phyloP scores from a whole-genome alignment of 2,797 vertebrate species.

The Lepilemur septentrionalis region DNA sequence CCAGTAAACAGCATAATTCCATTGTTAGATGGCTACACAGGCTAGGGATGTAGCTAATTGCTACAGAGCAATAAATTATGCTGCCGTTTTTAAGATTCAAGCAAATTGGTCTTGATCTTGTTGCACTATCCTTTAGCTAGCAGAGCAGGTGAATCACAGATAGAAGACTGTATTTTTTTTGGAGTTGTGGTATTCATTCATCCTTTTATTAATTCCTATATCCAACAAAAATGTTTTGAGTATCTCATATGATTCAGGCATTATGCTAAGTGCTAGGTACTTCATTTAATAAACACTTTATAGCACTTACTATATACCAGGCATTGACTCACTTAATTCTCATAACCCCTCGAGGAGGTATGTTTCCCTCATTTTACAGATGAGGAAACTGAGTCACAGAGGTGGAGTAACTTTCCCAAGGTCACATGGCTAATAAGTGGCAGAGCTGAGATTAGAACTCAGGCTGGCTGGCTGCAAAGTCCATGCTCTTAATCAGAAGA shows the following conservation, averaged over 20 bases:
- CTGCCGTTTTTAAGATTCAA: background rate
- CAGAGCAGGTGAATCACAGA: background rate
- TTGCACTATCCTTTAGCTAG: background rate
- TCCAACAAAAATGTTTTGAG: background rate
- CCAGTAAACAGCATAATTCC: background rate
- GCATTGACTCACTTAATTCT: background rate
- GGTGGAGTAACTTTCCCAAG: background rate
- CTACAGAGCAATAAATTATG: background rate
- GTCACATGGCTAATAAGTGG: background rate
- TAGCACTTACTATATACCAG: background rate
- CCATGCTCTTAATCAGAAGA: background rate
- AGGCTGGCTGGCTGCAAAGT: background rate
- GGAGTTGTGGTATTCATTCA: background rate
- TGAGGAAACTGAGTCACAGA: background rate
- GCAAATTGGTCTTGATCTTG: slow-evolving; percentile 5
- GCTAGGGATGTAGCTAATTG: background rate
- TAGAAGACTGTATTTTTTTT: background rate
- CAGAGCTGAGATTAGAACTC: background rate
- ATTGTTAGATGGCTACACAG: background rate
- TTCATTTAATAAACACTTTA: slow-evolving; percentile 2
- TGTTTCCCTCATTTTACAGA: background rate
- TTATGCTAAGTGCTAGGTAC: background rate
- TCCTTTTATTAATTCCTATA: background rate
- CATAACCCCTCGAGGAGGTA: background rate
- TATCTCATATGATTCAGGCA: background rate